Evolutionary conservation across 1,140 invertebrate species (phyloP).

Genomic region (Limonius californicus): DNA sequence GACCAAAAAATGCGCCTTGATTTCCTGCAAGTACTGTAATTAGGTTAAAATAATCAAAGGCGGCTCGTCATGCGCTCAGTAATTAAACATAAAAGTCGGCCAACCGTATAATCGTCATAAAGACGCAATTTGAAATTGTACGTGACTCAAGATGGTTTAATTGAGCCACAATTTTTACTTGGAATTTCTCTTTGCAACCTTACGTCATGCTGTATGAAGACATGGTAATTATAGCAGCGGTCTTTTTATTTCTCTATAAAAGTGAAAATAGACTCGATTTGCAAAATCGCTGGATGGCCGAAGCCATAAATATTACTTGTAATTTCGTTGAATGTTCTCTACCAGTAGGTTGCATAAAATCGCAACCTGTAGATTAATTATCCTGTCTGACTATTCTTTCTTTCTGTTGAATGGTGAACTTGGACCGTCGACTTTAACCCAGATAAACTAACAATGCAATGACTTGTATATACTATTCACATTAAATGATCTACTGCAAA

Average conservation of each 20-base stretch:
- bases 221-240: not conserved
- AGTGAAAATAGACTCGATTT: not conserved
- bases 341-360: no score
- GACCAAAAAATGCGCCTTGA: not conserved
- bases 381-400: no score
- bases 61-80: not conserved
- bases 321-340: no score
- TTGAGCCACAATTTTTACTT: not conserved
- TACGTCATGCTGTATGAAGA: not conserved
- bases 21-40: not conserved
- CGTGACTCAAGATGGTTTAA: not conserved
- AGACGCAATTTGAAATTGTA: not conserved
- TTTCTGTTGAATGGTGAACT: no score
- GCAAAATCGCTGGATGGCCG: not conserved
- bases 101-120: not conserved
- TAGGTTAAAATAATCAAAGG: conserved; percentile 1
- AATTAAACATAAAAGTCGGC: not conserved
- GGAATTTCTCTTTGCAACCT: not conserved
- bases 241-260: not conserved
- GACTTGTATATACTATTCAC: no score
- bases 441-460: no score
- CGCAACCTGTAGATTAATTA: no score
- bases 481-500: no score
- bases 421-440: no score
- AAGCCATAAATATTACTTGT: no score